Base-by-base conservation (phyloP, 2,113 vertebrate genomes). In the Neotragus moschatus region DNA sequence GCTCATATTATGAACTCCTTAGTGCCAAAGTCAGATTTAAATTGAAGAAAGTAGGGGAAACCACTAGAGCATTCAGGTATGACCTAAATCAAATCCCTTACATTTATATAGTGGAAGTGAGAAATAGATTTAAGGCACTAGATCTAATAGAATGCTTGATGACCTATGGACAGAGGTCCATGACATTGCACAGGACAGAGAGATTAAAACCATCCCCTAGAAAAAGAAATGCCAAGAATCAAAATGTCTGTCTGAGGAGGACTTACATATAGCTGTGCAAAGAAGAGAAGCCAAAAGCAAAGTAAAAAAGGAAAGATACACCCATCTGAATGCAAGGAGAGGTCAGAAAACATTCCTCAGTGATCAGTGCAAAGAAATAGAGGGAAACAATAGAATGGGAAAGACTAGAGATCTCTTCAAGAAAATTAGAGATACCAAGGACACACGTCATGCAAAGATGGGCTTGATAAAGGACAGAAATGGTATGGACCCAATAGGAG, bases 91-190 rank as follows among this genome's bases (percentile, higher is more conserved):
- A 36, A 66, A 21, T 66, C 8, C 9, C 33, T 36, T 36, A 36
- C 0, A 0, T 66, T 66, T 66, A 66, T 21, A 36, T 5, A 36
- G n/a, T 21, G 4, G 9, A 66, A 36, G n/a, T 66, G 4, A 66
- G 17, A 36, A 66, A 66, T 36, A 66, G 63, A 66, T 11, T 66
- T 36, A 36, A 66, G n/a, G 63, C 2, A 66, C 63, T 36, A 21
- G 17, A 66, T 66, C 17, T 66, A n/a, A 66, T 36, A 36, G 33
- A 66, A 19, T 66, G 33, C 9, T 5, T 36, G 63, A 36, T 66
- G 63, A 66, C 4, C 17, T 66, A 66, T 66, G n/a, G 63, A 36
- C 0, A 0, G 61, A 66, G 16, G 2, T 66, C 8, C 1, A 1
- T 9, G 17, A 66, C n/a, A 66, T 36, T 11, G 63, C 9, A 66